phyloP scores from a whole-genome alignment of 2,113 vertebrate species.

The Bungarus multicinctus region DNA sequence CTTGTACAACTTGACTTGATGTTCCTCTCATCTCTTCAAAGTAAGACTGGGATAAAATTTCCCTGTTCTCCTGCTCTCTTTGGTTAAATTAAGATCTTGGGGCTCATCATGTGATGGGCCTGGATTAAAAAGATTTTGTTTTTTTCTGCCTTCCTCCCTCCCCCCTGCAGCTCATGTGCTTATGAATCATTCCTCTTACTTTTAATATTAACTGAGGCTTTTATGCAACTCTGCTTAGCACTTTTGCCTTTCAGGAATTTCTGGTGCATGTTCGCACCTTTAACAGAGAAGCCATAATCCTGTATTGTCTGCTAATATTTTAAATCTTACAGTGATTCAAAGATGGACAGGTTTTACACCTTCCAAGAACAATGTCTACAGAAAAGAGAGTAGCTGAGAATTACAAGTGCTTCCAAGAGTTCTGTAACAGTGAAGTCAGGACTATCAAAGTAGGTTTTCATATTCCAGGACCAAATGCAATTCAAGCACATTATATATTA shows the following conservation, averaged over 20 bases:
- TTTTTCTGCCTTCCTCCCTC: constrained; percentile 56
- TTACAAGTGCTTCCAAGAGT: neutral
- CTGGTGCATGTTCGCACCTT: constrained; percentile 27
- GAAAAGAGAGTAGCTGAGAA: no score
- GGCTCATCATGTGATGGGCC: constrained; percentile 77
- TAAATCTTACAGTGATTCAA: neutral
- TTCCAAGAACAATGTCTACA: neutral
- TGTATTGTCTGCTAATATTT: constrained; percentile 61
- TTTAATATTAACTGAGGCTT: constrained; percentile 56
- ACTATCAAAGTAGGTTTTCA: neutral
- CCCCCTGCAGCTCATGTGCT: constrained; percentile 70
- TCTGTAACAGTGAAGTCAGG: neutral
- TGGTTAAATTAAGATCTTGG: constrained; percentile 65
- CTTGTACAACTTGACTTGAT: accelerated
- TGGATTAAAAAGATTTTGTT: constrained; percentile 71
- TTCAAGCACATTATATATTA: neutral
- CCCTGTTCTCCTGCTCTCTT: constrained; percentile 42
- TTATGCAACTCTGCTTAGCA: constrained; percentile 46
- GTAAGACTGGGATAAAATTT: constrained; percentile 19
- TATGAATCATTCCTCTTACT: constrained; percentile 73
- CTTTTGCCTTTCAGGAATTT: constrained; percentile 38
- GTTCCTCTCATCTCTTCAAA: neutral
- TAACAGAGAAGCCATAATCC: constrained; percentile 38
- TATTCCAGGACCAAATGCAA: neutral
- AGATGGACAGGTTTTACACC: neutral